These are phyloP conservation scores for Darevskia nairensis DNA, from an alignment of 2,797 vertebrate genomes.

Conservation along the genomic window DNA sequence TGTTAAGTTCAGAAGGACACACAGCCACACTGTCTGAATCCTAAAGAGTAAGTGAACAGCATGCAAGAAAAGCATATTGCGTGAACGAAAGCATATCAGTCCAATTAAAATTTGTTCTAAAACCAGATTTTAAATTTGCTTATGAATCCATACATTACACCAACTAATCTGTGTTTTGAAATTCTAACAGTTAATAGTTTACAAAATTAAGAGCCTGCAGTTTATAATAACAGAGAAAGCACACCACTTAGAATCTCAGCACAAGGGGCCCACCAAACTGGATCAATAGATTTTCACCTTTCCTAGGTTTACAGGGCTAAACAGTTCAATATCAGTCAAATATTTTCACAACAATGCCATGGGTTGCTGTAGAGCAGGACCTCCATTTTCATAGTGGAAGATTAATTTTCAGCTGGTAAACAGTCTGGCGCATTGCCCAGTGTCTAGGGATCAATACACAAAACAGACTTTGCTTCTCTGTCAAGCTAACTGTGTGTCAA, in stretches of 20 bases:
- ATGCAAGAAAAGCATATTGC: background rate
- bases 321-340: slow-evolving; percentile 29
- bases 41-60: no score
- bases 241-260: background rate
- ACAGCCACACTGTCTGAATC: background rate
- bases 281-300: slow-evolving; percentile 3
- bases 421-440: slow-evolving; percentile 63
- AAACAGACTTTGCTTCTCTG: slow-evolving; percentile 59
- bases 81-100: background rate
- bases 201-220: slow-evolving; percentile 57
- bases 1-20: background rate
- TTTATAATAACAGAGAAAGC: slow-evolving; percentile 50
- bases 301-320: slow-evolving; percentile 18
- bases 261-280: slow-evolving; percentile 35
- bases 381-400: slow-evolving; percentile 62
- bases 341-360: slow-evolving; percentile 34
- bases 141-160: background rate
- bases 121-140: slow-evolving; percentile 7
- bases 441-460: slow-evolving; percentile 56
- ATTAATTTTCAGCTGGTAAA: slow-evolving; percentile 70
- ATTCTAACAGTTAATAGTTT: slow-evolving; percentile 49
- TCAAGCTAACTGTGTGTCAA: slow-evolving; percentile 59
- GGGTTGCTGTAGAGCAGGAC: slow-evolving; percentile 52
- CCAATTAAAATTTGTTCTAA: background rate
- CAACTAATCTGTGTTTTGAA: background rate